Evolutionary conservation across 2,888 invertebrate genomes (phyloP).

Genomic region (Pseudolycoriella hygida): DNA sequence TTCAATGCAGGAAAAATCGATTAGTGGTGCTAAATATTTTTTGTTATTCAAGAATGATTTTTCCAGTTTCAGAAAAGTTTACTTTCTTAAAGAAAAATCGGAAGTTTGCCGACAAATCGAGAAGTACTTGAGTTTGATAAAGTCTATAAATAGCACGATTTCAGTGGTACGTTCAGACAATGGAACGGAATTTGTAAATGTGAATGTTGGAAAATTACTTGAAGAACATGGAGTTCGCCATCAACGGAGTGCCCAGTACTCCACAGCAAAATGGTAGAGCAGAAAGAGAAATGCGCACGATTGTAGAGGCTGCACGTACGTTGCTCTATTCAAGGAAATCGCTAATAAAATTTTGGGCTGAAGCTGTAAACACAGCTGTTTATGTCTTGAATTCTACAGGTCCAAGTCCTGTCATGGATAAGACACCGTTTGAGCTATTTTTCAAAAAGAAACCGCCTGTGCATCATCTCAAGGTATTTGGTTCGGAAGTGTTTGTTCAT

Average conservation of each 20-base stretch:
- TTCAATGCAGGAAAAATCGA: constrained; percentile 10
- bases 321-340: constrained; percentile 13
- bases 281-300: too few relatives aligned
- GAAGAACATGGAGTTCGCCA: constrained; percentile 9
- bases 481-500: not conserved
- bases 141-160: constrained; percentile 3
- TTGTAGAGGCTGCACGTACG: constrained; percentile 9
- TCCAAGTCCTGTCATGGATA: constrained; percentile 11
- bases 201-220: not conserved
- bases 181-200: constrained; percentile 8
- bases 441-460: constrained; percentile 10
- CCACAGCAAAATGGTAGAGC: too few relatives aligned
- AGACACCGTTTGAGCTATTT: constrained; percentile 17
- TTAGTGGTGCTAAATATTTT: constrained; percentile 12
- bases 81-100: constrained; percentile 12
- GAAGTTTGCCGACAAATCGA: constrained; percentile 7
- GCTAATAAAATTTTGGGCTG: constrained; percentile 19
- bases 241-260: constrained; percentile 10
- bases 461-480: constrained; percentile 9
- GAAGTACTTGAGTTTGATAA: constrained; percentile 3
- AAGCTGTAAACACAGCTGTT: constrained; percentile 20
- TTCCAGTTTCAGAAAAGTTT: constrained; percentile 8
- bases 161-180: constrained; percentile 3
- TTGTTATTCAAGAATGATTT: constrained; percentile 13
- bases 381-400: constrained; percentile 19